Conservation (phyloP, 37 sponge, comb jelly and placozoan species). For the Ianthella basta region DNA sequence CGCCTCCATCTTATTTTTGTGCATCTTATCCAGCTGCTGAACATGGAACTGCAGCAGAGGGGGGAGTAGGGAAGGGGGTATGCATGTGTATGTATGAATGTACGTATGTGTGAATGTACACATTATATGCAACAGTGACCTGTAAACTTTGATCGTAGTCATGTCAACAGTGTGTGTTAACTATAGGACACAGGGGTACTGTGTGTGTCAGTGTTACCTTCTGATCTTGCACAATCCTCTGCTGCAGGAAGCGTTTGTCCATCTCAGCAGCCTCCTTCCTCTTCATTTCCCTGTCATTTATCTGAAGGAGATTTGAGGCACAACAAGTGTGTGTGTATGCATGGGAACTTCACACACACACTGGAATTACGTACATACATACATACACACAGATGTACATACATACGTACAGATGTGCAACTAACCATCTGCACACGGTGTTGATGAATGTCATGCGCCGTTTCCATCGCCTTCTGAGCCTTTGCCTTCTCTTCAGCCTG, state of each 20-base stretch:
- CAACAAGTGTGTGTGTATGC: too few relatives aligned
- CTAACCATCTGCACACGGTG: constrained; percentile 64
- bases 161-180: too few relatives aligned
- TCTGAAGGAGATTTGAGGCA: constrained; percentile 36
- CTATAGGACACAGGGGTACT: too few relatives aligned
- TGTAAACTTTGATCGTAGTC: too few relatives aligned
- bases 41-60: constrained; percentile 43
- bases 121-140: too few relatives aligned
- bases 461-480: constrained; percentile 26
- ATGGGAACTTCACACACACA: not conserved
- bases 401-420: too few relatives aligned
- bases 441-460: constrained; percentile 48
- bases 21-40: constrained; percentile 37
- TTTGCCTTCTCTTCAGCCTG: constrained; percentile 61
- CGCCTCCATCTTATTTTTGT: constrained; percentile 21
- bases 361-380: too few relatives aligned
- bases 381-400: too few relatives aligned
- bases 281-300: constrained; percentile 41
- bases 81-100: too few relatives aligned
- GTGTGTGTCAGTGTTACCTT: too few relatives aligned
- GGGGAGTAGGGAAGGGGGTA: too few relatives aligned
- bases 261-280: constrained; percentile 43
- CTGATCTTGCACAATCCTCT: constrained; percentile 59
- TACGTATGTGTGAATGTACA: too few relatives aligned
- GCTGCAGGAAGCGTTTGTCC: constrained; percentile 54